Conservation (phyloP, 2,113 vertebrate species). For the Ammodytes marinus region DNA sequence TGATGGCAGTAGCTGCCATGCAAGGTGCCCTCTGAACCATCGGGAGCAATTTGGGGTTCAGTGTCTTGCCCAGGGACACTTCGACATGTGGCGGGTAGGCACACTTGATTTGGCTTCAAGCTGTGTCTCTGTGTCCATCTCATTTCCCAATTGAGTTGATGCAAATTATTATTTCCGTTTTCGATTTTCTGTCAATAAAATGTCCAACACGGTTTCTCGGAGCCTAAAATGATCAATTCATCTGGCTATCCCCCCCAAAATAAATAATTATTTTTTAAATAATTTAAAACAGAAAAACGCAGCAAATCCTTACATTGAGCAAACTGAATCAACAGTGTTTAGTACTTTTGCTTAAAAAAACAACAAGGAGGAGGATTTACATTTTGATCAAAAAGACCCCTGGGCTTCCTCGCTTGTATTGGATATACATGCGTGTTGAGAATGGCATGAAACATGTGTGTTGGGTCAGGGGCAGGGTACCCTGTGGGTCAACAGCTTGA, state of each 20-base stretch:
- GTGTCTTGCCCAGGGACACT: too few relatives aligned
- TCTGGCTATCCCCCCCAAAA: neutral
- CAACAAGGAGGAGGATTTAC: slow-evolving; percentile 23
- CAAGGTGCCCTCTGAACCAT: too few relatives aligned
- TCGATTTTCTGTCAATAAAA: neutral
- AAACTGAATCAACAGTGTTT: neutral
- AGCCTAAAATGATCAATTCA: neutral
- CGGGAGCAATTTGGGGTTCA: too few relatives aligned
- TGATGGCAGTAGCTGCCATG: too few relatives aligned
- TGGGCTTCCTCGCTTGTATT: slow-evolving; percentile 11
- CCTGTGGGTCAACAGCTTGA: slow-evolving; percentile 12
- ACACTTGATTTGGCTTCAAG: too few relatives aligned
- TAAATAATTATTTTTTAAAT: neutral
- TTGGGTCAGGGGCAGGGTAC: neutral
- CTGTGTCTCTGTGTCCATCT: neutral
- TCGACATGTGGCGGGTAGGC: too few relatives aligned
- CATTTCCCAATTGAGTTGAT: too few relatives aligned
- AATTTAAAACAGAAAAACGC: neutral
- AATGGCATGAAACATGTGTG: slow-evolving; percentile 9
- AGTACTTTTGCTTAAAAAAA: neutral
- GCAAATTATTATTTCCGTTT: too few relatives aligned
- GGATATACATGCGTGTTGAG: neutral
- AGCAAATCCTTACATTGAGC: too few relatives aligned
- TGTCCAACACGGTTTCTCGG: neutral
- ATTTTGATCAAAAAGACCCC: slow-evolving; percentile 35